phyloP scores from a whole-genome alignment of 2,797 vertebrate species.

The Myotis planiceps region DNA sequence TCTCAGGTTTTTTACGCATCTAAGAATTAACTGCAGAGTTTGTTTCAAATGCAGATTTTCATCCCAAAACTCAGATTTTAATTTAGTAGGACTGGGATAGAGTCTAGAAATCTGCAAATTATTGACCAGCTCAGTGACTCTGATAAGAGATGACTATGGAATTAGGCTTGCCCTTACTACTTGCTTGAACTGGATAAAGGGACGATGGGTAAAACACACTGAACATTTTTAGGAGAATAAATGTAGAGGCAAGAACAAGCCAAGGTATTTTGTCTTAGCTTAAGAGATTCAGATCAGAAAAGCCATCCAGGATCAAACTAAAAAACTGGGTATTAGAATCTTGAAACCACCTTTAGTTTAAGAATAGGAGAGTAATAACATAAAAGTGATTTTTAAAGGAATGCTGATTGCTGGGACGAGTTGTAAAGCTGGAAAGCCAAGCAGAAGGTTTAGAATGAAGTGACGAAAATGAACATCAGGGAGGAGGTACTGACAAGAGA shows the following conservation, averaged over 20 bases:
- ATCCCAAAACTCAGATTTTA: not conserved
- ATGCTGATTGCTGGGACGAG: not conserved
- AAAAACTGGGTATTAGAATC: not conserved
- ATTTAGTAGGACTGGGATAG: not conserved
- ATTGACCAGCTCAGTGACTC: not conserved
- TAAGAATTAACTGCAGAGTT: slow-evolving; percentile 23
- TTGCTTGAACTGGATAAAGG: not conserved
- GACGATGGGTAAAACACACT: not conserved
- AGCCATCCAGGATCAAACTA: not conserved
- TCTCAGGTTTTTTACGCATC: not conserved
- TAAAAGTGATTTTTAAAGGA: slow-evolving; percentile 14
- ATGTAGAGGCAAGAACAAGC: not conserved
- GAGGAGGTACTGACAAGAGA: not conserved
- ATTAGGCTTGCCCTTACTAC: not conserved
- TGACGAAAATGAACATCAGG: not conserved
- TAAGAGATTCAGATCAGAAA: not conserved
- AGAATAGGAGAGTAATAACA: not conserved
- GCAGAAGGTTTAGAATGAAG: not conserved
- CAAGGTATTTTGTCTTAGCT: not conserved
- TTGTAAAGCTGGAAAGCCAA: not conserved
- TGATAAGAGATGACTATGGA: not conserved
- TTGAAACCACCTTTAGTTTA: not conserved
- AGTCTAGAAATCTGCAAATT: not conserved
- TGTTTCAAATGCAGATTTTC: slow-evolving; percentile 21
- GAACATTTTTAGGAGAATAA: not conserved